Evolutionary conservation across 2,113 vertebrate species (phyloP).

Genomic region (Nothocercus nigrocapillus): DNA sequence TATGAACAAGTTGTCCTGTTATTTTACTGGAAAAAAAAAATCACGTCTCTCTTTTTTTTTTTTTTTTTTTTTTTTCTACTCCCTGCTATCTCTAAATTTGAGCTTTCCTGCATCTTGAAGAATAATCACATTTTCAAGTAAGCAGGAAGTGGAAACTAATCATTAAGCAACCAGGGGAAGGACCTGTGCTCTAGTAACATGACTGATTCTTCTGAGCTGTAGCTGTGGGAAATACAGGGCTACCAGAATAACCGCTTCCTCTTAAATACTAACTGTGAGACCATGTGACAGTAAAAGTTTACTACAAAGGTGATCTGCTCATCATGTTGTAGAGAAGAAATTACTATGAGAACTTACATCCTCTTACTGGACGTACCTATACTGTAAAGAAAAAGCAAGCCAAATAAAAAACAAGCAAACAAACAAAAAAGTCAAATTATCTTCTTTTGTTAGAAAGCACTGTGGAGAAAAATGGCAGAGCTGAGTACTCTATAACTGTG

Average conservation of each 20-base stretch:
- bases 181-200: slow-evolving; percentile 21
- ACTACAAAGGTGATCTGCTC: background rate
- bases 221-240: background rate
- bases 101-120: slow-evolving; percentile 51
- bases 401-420: too few relatives aligned
- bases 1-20: slow-evolving; percentile 41
- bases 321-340: background rate
- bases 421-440: background rate
- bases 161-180: background rate
- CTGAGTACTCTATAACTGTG: fast-evolving
- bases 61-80: background rate
- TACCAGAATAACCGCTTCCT: background rate
- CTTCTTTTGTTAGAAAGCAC: background rate
- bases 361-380: background rate
- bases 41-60: background rate
- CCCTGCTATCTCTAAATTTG: slow-evolving; percentile 32
- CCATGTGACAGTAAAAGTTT: background rate
- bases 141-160: slow-evolving; percentile 32
- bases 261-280: background rate
- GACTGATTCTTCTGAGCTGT: background rate
- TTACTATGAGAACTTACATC: background rate
- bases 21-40: background rate
- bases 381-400: background rate
- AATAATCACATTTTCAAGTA: slow-evolving; percentile 29
- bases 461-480: background rate